These are phyloP conservation scores for Aphelocoma coerulescens DNA, from an alignment of 2,113 vertebrate genomes.

Conservation along the genomic window DNA sequence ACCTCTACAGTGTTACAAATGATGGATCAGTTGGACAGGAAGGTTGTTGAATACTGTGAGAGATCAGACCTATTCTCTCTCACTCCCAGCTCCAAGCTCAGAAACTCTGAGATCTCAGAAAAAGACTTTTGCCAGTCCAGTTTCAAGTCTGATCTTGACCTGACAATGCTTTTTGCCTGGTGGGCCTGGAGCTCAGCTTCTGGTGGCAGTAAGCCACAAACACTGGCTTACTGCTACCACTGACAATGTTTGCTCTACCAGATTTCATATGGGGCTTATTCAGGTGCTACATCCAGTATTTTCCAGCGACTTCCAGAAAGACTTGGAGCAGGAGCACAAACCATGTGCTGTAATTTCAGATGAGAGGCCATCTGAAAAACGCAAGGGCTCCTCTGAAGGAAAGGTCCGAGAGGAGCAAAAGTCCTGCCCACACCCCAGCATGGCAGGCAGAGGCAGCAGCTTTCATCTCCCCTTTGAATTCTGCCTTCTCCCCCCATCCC, in stretches of 20 bases:
- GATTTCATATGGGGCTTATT: background rate
- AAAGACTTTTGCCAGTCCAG: background rate
- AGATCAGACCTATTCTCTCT: background rate
- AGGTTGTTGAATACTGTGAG: background rate
- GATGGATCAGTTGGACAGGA: background rate
- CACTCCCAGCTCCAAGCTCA: background rate
- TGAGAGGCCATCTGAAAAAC: background rate
- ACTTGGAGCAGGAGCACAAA: background rate
- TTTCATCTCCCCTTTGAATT: slow-evolving; percentile 32
- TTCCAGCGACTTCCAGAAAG: background rate
- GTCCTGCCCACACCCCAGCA: fast-evolving
- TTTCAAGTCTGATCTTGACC: background rate
- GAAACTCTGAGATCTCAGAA: background rate
- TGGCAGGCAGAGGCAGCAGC: background rate
- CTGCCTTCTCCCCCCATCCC: background rate
- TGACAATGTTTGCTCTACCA: fast-evolving
- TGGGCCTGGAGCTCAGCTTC: background rate
- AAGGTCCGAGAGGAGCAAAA: background rate
- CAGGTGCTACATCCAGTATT: background rate
- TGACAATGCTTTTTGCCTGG: background rate
- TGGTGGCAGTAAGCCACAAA: background rate
- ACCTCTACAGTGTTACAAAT: background rate
- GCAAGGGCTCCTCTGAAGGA: background rate
- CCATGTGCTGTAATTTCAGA: background rate
- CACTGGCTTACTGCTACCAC: background rate